A percentile compares a stretch with the other conserved stretches of the same genome.
These are phyloP conservation scores for Lysiphlebus fabarum DNA, from an alignment of 1,140 invertebrate species.

Conservation along the genomic window DNA sequence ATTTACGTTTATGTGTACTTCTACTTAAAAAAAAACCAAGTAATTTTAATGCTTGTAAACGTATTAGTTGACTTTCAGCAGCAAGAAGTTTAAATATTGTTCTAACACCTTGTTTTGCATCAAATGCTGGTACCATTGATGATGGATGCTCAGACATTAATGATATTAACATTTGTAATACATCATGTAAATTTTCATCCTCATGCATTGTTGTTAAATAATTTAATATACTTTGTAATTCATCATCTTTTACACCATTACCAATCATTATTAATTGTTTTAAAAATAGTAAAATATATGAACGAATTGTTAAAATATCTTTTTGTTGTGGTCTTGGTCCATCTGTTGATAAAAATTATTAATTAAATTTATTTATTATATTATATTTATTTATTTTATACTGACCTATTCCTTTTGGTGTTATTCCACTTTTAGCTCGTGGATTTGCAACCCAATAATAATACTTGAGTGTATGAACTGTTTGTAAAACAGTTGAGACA, in stretches of 20 bases:
- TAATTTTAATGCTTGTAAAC: slow-evolving; percentile 92
- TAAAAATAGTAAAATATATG: slow-evolving; percentile 92
- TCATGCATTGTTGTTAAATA: slow-evolving; percentile 96
- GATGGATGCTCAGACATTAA: slow-evolving; percentile 97
- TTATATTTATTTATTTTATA: slow-evolving; percentile 18
- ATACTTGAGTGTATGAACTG: slow-evolving; percentile 96
- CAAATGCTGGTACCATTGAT: slow-evolving; percentile 98
- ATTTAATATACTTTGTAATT: slow-evolving; percentile 96
- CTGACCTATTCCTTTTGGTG: slow-evolving; percentile 89
- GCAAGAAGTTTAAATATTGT: slow-evolving; percentile 95
- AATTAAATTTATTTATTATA: neutral
- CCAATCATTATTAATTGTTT: slow-evolving; percentile 97
- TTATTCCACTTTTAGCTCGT: slow-evolving; percentile 88
- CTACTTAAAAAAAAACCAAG: slow-evolving; percentile 89
- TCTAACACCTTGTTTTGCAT: slow-evolving; percentile 92
- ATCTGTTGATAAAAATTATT: slow-evolving; percentile 61
- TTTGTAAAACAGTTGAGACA: slow-evolving; percentile 95
- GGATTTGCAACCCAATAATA: slow-evolving; percentile 99
- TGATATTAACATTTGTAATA: slow-evolving; percentile 93
- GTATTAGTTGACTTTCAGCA: slow-evolving; percentile 91
- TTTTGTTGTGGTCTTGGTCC: slow-evolving; percentile 89
- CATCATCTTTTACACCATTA: slow-evolving; percentile 95
- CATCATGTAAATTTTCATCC: slow-evolving; percentile 98
- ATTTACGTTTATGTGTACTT: slow-evolving; percentile 97
- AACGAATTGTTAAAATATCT: slow-evolving; percentile 89